Evolutionary conservation across 2,888 invertebrate genomes (phyloP), one percentile per base, ranked within the genome.

Genomic region (Hyposoter dolosus): DNA sequence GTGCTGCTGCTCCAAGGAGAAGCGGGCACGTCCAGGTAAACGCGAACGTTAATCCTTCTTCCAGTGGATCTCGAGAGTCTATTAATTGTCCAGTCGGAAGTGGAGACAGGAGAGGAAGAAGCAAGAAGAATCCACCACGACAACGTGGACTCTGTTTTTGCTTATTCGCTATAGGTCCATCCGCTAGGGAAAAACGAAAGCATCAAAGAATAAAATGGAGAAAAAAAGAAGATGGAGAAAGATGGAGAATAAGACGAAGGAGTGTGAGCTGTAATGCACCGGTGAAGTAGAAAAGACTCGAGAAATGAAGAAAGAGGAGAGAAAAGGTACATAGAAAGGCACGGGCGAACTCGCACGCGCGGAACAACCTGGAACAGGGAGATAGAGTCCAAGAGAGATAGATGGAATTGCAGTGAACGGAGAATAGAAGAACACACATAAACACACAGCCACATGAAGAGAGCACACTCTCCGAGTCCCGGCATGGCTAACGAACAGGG

Each of bases 401-500:
- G 76, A 81, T 76, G 65, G 63, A 72, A 81, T 81, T 65, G 78
- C 81, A 76, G 15, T 63, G 35, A 83, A 53, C 82, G 40, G 65
- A 78, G 66, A 74, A 78, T 65, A 74, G 78, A 75, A 80, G 82
- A 83, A 50, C 35, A 71, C 71, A 71, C 69, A 68, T 28, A 45
- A 40, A 45, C 19, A 45, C 43, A 69, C 23, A 69, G 68, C 28
- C 43, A 69, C 23, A 69, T 35, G 35, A 63, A 10, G 68, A 71
- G 77, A 65, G 79, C 65, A 87, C 82, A 82, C 76, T 69, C 50
- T 50, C 78, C 47, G 69, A 76, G 66, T 77, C 81, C 80, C 84
- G 83, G 88, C 82, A 87, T 85, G 88, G 89, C 89, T 92, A 92
- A 92, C 92, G 90, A 92, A 92, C 91, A 90, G 90, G 89, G 89